A percentile compares a stretch with the other conserved stretches of the same genome.
Conservation (phyloP, 2,888 invertebrate species). For the Monopis laevigella region DNA sequence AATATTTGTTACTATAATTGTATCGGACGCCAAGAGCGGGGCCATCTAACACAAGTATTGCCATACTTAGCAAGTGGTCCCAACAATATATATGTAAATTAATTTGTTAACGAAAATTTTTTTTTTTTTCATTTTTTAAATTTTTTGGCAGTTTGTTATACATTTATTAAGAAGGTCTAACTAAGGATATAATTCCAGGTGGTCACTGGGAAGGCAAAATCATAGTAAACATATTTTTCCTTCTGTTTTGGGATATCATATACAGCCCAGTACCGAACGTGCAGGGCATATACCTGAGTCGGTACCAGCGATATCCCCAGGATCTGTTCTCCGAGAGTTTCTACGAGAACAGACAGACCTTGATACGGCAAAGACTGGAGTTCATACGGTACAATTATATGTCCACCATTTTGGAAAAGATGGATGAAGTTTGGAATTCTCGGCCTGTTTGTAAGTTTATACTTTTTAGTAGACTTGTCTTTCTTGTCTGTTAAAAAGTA, state of each 20-base stretch:
- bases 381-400: conserved; percentile 33
- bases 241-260: conserved; percentile 85
- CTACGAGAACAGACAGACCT: conserved; percentile 68
- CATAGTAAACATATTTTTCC: conserved; percentile 68
- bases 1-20: no score
- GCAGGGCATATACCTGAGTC: conserved; percentile 70
- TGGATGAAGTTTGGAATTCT: conserved; percentile 56
- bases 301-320: conserved; percentile 74
- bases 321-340: conserved; percentile 76
- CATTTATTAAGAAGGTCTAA: no score
- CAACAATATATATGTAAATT: no score
- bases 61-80: no score
- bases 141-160: no score
- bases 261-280: conserved; percentile 52
- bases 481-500: no score
- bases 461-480: no score
- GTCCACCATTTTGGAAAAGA: conserved; percentile 43
- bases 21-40: no score
- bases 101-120: no score
- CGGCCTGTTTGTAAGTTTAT: conserved; percentile 42
- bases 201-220: conserved; percentile 79
- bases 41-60: no score
- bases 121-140: no score
- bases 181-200: no score
- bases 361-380: conserved; percentile 64